Evolutionary conservation across 2,113 vertebrate species (phyloP), one percentile per base, ranked within the genome.

Genomic region (Scalopus aquaticus): DNA sequence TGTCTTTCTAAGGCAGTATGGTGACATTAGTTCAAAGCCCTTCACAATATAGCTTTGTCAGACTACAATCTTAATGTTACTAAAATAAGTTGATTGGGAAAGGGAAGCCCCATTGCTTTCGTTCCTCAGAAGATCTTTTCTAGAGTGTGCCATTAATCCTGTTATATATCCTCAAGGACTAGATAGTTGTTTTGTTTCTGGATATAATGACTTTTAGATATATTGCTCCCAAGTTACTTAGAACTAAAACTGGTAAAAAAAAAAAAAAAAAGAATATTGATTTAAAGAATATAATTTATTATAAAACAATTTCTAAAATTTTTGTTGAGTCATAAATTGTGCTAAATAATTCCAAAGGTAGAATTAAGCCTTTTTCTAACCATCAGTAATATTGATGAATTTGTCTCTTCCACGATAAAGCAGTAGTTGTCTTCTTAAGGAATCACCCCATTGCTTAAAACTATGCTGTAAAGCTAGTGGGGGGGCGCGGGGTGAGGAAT

Each of bases 271-370:
- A 49, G 44, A 44, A 76, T 32, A 77, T 82, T 77, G 9, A 7
- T 82, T 91, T 92, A 12, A 65, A 90, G 74, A 93, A 19, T 79
- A 54, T 32, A 73, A 56, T 44, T 96, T n/a, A 62, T 42, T 72
- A 62, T 62, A 86, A 76, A 72, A 30, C 37, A 51, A 81, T 60
- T 72, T 26, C 64, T 76, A 88, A 37, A 3, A 51, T 58, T 64
- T 54, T 90, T 80, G 44, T 60, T 87, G 80, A 86, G 44, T 49
- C 20, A 88, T 49, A 88, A 74, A 69, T 70, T 87, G 76, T 91
- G n/a, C n/a, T 81, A 74, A 67, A 74, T 9, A 67, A 13, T 58
- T 89, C 20, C 78, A 93, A 79, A 91, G 64, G 58, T 85, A 19
- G 56, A 80, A 70, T 92, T 76, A 58, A 81, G 20, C 16, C 28